Evolutionary conservation across 2,797 vertebrate species (phyloP), one percentile per base, ranked within the genome.

Genomic region (Galaxias olidus): DNA sequence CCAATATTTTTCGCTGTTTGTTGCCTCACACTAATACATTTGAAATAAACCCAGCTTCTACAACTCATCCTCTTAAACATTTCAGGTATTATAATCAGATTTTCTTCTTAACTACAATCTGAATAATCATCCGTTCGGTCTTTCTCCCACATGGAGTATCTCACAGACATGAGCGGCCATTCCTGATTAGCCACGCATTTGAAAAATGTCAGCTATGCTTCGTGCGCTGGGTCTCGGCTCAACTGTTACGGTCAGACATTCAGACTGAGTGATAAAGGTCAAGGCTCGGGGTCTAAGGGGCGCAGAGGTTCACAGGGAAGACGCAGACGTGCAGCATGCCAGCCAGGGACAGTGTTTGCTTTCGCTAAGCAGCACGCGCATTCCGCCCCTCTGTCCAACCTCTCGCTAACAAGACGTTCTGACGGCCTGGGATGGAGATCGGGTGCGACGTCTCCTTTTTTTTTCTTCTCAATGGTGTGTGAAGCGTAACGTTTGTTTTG

Each of bases 191-290:
- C 75, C 71, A 90, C 87, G 88, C 86, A 86, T 87, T 86, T 53
- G 66, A 85, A 81, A 78, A 83, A 89, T 88, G 86, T 90, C 84
- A 87, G 75, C 87, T 85, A 89, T 87, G 86, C 83, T 89, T 90
- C 76, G 83, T 75, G 79, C 64, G 51, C 64, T 73, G 69, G 52
- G 74, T 83, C 80, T 79, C 49, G 20, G 66, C 76, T 79, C 69
- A 41, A 72, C 71, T 58, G 80, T 58, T 73, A 60, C 75, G 79
- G 74, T 83, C 74, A 62, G 69, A 65, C 61, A 62, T 79, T 75
- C 47, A 63, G 56, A 50, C n/a, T 51, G 12, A 14, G 71, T 40
- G 73, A 76, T 78, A 75, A 79, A 82, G 48, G 71, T 63, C 48
- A 8, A 2, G 61, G 66, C 61, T 66, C 49, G 19, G 41, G 61